These are phyloP conservation scores for Carterocephalus palaemon DNA, from an alignment of 2,888 invertebrate species.

Conservation along the genomic window DNA sequence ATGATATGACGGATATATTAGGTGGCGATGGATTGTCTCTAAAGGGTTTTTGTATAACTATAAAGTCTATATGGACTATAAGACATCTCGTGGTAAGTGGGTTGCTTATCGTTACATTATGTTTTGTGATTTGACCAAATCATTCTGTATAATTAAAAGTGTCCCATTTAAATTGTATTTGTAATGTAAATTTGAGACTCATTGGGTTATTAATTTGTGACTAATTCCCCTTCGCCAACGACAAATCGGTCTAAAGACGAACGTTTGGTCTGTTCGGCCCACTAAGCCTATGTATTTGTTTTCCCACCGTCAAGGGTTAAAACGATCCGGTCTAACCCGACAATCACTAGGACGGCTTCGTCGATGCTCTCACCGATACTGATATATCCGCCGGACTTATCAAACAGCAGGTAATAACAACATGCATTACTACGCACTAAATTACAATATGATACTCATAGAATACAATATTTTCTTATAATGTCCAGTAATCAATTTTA, in stretches of 20 bases:
- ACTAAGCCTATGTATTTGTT: conserved; percentile 70
- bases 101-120: no score
- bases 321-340: conserved; percentile 77
- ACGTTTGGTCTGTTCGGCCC: conserved; percentile 29
- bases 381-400: conserved; percentile 76
- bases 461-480: conserved; percentile 25
- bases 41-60: no score
- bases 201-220: conserved; percentile 7
- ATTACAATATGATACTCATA: conserved; percentile 16
- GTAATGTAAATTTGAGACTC: no score
- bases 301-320: conserved; percentile 69
- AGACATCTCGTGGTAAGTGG: no score
- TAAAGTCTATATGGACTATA: no score
- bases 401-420: conserved; percentile 67
- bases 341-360: conserved; percentile 76
- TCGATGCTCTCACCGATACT: conserved; percentile 78
- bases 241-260: conserved; percentile 23
- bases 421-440: conserved; percentile 27
- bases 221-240: conserved; percentile 11
- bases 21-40: no score
- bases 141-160: no score
- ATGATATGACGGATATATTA: no score
- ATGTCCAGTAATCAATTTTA: conserved; percentile 2
- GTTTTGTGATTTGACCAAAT: no score
- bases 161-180: no score